Base-by-base conservation (phyloP, 2,888 invertebrate species). In the Capitulum mitella region DNA sequence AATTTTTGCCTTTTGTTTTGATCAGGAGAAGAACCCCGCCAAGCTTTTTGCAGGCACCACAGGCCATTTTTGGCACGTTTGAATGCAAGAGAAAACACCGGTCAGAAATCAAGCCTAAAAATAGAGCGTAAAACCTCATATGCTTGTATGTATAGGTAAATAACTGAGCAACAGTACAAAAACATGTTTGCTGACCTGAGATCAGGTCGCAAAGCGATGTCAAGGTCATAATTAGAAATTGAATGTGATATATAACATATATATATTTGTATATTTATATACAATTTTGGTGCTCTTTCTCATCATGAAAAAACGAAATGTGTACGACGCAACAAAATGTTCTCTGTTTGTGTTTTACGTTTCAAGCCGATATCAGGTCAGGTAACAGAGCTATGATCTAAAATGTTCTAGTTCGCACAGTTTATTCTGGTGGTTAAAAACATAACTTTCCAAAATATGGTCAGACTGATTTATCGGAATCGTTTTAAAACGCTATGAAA, bases 231-330 rank as follows among this genome's bases (percentile, higher is more conserved):
- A 22, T 37, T 74, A 26, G 37, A 37, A 22, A 3, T 74, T 2
- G 16, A 26, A 74, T 26, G 34, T 14, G 16, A 74, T 74, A 74
- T 74, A 74, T 74, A 74, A 74, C n/a, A 74, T 74, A 74, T 74
- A 74, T 74, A 74, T 74, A 74, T 74, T 22, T 74, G n/a, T 74
- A 74, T 74, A 74, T 74, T 22, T 74, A 74, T 74, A 74, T 74
- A 74, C n/a, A 37, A 26, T 26, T 37, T 26, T 37, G 16, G n/a
- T 74, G n/a, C n/a, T 37, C 16, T 37, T 26, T 37, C 16, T 37
- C n/a, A 74, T 74, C 22, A 37, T 37, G 22, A 26, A 78, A 26
- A 37, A 26, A 37, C 22, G 22, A 26, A 37, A 74, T 74, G n/a
- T 74, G n/a, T 74, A 74, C n/a, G 19, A 37, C 16, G 16, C 16